phyloP scores from a whole-genome alignment of 2,888 invertebrate genomes.

The Acrobasis suavella region DNA sequence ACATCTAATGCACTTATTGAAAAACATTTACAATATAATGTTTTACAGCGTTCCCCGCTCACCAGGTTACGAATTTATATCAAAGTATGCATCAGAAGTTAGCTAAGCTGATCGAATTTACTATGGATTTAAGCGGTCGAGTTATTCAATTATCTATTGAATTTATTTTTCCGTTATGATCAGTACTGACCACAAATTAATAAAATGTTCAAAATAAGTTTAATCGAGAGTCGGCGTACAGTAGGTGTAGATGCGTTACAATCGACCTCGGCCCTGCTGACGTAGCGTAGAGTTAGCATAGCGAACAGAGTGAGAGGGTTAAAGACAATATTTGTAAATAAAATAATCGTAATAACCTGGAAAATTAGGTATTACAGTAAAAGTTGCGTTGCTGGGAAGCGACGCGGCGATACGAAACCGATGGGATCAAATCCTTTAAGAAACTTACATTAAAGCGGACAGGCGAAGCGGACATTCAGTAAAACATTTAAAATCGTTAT shows the following conservation, averaged over 20 bases:
- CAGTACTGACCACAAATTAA: conserved; percentile 64
- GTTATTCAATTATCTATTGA: conserved; percentile 67
- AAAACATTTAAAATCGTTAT: conserved; percentile 66
- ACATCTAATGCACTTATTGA: conserved; percentile 30
- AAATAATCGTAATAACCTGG: conserved; percentile 77
- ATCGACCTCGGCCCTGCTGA: conserved; percentile 74
- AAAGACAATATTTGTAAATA: conserved; percentile 84
- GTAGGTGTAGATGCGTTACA: conserved; percentile 70
- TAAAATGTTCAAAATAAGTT: conserved; percentile 67
- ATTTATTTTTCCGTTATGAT: conserved; percentile 66
- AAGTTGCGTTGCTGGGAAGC: conserved; percentile 50
- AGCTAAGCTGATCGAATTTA: conserved; percentile 81
- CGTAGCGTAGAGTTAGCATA: conserved; percentile 78
- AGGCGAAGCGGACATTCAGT: conserved; percentile 69
- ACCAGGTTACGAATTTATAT: conserved; percentile 49
- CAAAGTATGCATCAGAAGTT: conserved; percentile 60
- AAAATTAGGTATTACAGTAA: conserved; percentile 73
- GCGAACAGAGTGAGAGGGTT: conserved; percentile 83
- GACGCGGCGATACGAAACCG: conserved; percentile 76
- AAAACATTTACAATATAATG: neutral
- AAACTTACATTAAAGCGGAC: conserved; percentile 76
- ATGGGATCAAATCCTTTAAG: conserved; percentile 84
- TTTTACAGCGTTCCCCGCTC: conserved; percentile 52
- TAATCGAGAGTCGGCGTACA: conserved; percentile 63
- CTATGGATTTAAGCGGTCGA: conserved; percentile 79